A percentile compares a stretch with the other conserved stretches of the same genome.
Conservation (phyloP, 2,888 invertebrate genomes). For the Embidobia sp. region DNA sequence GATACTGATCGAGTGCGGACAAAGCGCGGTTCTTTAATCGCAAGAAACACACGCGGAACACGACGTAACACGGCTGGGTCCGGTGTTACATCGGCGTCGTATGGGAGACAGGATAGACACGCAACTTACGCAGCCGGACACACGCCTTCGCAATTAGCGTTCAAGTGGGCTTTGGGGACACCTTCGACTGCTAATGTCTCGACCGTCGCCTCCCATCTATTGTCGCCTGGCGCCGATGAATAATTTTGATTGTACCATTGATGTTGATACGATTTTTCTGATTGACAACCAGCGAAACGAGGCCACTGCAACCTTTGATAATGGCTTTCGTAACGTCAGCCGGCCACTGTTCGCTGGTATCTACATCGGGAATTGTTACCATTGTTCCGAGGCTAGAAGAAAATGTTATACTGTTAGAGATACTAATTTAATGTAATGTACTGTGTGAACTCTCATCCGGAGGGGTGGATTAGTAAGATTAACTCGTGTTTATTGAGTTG, state of each 20-base stretch:
- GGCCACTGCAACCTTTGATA: slow-evolving; percentile 23
- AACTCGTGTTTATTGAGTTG: too few relatives aligned
- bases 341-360: neutral
- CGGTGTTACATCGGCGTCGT: slow-evolving; percentile 33
- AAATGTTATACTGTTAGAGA: too few relatives aligned
- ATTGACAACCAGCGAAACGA: slow-evolving; percentile 8
- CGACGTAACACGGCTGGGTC: slow-evolving; percentile 27
- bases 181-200: slow-evolving; percentile 22
- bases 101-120: slow-evolving; percentile 37
- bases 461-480: too few relatives aligned
- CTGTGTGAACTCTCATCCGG: too few relatives aligned
- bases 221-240: slow-evolving; percentile 21
- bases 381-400: neutral
- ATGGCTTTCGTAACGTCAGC: slow-evolving; percentile 5
- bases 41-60: slow-evolving; percentile 50
- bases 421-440: too few relatives aligned
- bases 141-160: slow-evolving; percentile 71
- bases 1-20: slow-evolving; percentile 49
- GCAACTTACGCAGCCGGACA: slow-evolving; percentile 63
- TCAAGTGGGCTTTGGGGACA: slow-evolving; percentile 57
- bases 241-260: slow-evolving; percentile 19
- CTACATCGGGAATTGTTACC: neutral
- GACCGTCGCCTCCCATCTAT: slow-evolving; percentile 26
- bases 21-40: slow-evolving; percentile 54
- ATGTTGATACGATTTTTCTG: slow-evolving; percentile 21